Base-by-base conservation (phyloP, 1,140 invertebrate genomes). In the Lutraria rhynchaena region DNA sequence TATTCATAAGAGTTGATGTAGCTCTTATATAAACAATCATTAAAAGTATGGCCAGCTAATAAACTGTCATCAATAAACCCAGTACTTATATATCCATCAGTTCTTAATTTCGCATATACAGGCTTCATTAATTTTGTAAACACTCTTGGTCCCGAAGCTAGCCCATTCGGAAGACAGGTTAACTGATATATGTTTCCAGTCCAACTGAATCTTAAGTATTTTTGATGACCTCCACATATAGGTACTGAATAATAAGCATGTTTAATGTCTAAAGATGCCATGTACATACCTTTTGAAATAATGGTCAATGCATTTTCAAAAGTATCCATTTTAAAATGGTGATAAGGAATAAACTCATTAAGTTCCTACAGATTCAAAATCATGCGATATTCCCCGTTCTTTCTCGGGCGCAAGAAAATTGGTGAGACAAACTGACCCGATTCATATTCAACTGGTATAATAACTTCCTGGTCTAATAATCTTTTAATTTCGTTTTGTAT, bases 51-150 rank as follows among this genome's bases (percentile, higher is more conserved):
- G 22, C 71, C 81, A 55, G 60, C 70, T 4, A 86, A 29, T 31
- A 82, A 77, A 29, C 57, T 65, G 22, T 85, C 85, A 82, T 83
- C 83, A 55, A 85, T 83, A 46, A 71, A 85, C 0, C 73, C 57
- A 17, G 69, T 24, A 57, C 24, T 81, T 13, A 65, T 19, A 70
- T 77, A 57, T 35, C 83, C 77, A 49, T 49, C 17, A 19, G 13
- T 29, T 77, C 83, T 65, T 1, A 87, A 22, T 35, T 74, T 60
- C n/a, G 78, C 55, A 70, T 81, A 84, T 4, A 82, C 53, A 17
- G 77, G 83, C 61, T 82, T 82, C n/a, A 85, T 44, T 19, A 73
- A 31, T n/a, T 85, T 82, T 24, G 71, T 73, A 31, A 82, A 85
- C 44, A 65, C 51, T 65, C 73, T 33, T 2, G 71, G 55, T 1